Evolutionary conservation across 2,888 invertebrate species (phyloP).

Genomic region (Leptopilina drosophilae): DNA sequence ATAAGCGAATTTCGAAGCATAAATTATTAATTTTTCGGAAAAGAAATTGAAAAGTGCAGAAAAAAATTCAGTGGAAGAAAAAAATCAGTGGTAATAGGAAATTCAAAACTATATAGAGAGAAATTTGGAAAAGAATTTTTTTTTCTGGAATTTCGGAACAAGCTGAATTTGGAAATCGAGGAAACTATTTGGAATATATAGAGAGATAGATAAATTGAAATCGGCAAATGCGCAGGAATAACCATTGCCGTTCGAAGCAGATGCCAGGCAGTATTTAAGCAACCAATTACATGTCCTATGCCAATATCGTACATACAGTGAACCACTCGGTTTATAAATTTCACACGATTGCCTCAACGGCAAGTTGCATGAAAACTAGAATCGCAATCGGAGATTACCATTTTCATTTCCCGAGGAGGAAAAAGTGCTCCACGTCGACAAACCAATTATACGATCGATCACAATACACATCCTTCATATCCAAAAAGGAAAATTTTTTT

Average conservation of each 20-base stretch:
- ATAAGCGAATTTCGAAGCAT: too few relatives aligned
- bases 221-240: slow-evolving; percentile 1
- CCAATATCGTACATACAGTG: slow-evolving; percentile 50
- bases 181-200: neutral
- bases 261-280: slow-evolving; percentile 63
- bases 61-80: too few relatives aligned
- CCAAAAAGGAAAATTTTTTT: too few relatives aligned
- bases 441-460: neutral
- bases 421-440: neutral
- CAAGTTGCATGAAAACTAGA: slow-evolving; percentile 30
- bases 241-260: slow-evolving; percentile 45
- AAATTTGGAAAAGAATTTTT: too few relatives aligned
- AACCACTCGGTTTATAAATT: slow-evolving; percentile 64
- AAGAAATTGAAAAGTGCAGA: too few relatives aligned
- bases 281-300: slow-evolving; percentile 65
- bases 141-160: too few relatives aligned
- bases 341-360: slow-evolving; percentile 61
- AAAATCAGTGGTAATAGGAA: too few relatives aligned
- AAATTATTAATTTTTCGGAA: too few relatives aligned
- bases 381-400: slow-evolving; percentile 45
- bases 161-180: neutral
- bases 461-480: too few relatives aligned
- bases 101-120: too few relatives aligned
- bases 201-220: neutral
- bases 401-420: slow-evolving; percentile 38